These are phyloP conservation scores for Conus ventricosus DNA, from an alignment of 1,140 invertebrate species.

Conservation along the genomic window DNA sequence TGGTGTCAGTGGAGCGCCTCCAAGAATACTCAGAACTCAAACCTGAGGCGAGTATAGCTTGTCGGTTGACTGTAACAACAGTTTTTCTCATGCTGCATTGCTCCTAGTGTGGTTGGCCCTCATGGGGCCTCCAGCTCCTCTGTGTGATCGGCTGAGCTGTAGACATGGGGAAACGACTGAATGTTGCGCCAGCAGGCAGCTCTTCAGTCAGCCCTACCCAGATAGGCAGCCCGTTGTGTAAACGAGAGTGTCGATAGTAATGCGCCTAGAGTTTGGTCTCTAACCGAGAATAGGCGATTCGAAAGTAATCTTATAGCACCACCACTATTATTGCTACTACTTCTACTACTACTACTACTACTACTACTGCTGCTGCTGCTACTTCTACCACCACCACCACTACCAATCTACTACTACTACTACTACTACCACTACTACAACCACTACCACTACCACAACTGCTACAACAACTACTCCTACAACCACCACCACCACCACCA, in stretches of 20 bases:
- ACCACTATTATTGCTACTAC: background rate
- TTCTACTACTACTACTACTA: background rate
- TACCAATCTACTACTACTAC: background rate
- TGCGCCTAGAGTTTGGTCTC: background rate
- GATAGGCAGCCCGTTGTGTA: background rate
- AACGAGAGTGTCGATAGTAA: background rate
- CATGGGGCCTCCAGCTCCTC: too few species aligned
- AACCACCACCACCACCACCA: too few species aligned
- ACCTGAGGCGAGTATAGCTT: slow-evolving; percentile 69
- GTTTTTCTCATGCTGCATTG: too few species aligned
- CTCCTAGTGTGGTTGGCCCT: too few species aligned
- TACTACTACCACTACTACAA: too few species aligned
- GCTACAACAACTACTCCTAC: too few species aligned
- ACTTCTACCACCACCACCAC: background rate
- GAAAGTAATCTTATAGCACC: background rate
- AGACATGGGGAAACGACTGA: too few species aligned
- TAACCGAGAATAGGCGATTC: background rate
- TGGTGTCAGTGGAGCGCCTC: slow-evolving; percentile 96
- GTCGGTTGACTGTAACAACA: too few species aligned
- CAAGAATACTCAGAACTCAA: slow-evolving; percentile 93
- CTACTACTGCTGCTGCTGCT: background rate
- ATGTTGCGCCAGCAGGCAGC: too few species aligned
- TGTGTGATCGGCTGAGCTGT: too few species aligned
- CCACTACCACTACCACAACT: too few species aligned
- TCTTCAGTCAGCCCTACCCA: too few species aligned